Conservation (phyloP, 2,113 vertebrate species). For the Muntiacus reevesi region DNA sequence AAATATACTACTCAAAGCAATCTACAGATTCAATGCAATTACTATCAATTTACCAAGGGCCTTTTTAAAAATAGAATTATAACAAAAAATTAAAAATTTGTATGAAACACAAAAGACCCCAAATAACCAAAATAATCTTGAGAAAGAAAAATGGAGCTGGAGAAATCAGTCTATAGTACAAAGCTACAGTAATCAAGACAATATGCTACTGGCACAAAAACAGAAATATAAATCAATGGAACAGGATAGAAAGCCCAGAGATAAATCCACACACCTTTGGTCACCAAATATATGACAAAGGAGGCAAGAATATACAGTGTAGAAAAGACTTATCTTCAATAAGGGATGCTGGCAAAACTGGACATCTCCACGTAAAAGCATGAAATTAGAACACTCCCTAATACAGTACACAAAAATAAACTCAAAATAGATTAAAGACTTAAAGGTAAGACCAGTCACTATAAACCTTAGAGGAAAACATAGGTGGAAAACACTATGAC, state of each 20-base stretch:
- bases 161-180: not conserved
- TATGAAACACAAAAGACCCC: not conserved
- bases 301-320: not conserved
- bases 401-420: not conserved
- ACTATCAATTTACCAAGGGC: not conserved
- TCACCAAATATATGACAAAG: not conserved
- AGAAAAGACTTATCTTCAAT: not conserved
- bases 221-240: not conserved
- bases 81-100: not conserved
- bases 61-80: not conserved
- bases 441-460: not conserved
- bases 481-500: not conserved
- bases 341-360: not conserved
- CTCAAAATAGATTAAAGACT: not conserved
- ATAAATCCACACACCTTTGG: not conserved
- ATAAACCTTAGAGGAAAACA: not conserved
- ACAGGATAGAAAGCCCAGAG: not conserved
- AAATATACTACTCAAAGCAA: not conserved
- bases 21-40: not conserved
- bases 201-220: not conserved
- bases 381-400: not conserved
- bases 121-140: not conserved
- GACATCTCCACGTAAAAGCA: not conserved
- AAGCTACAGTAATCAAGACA: not conserved
- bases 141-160: not conserved